phyloP scores from a whole-genome alignment of 2,797 vertebrate genomes.

The Ciconia nigra region DNA sequence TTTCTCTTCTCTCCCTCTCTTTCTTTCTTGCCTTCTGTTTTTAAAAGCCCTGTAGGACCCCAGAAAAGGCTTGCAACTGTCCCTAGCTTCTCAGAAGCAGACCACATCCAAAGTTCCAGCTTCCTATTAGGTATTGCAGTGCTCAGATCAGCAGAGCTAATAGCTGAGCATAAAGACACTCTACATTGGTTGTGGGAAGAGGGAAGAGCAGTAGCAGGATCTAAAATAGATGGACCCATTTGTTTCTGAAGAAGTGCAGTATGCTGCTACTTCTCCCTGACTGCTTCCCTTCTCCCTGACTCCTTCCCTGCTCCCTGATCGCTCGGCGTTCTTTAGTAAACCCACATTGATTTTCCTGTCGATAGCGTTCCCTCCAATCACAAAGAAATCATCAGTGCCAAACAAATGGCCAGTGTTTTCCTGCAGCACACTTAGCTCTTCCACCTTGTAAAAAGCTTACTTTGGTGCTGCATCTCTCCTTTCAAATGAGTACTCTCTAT shows the following conservation, averaged over 20 bases:
- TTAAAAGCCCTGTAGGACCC: conserved; percentile 7
- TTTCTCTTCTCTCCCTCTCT: not conserved
- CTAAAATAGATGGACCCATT: not conserved
- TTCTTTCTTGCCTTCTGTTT: not conserved
- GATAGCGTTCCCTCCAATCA: conserved; percentile 66
- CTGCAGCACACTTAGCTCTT: conserved; percentile 37
- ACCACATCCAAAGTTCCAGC: not conserved
- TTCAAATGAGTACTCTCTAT: not conserved
- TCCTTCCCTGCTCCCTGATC: conserved; percentile 39
- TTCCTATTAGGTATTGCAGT: not conserved
- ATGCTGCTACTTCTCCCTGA: not conserved
- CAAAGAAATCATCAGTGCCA: conserved; percentile 52
- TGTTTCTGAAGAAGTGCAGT: not conserved
- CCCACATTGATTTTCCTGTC: conserved; percentile 69
- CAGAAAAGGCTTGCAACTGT: not conserved
- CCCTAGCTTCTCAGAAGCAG: not conserved
- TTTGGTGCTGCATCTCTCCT: not conserved
- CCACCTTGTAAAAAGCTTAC: conserved; percentile 3
- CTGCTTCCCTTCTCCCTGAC: not conserved
- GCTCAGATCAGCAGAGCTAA: not conserved
- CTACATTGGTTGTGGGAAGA: not conserved
- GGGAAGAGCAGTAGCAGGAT: not conserved
- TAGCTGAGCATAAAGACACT: not conserved
- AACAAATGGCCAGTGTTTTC: conserved; percentile 60
- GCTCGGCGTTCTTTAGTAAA: conserved; percentile 44